phyloP scores from a whole-genome alignment of 2,888 invertebrate genomes.

The Agonopterix alstromeriana region DNA sequence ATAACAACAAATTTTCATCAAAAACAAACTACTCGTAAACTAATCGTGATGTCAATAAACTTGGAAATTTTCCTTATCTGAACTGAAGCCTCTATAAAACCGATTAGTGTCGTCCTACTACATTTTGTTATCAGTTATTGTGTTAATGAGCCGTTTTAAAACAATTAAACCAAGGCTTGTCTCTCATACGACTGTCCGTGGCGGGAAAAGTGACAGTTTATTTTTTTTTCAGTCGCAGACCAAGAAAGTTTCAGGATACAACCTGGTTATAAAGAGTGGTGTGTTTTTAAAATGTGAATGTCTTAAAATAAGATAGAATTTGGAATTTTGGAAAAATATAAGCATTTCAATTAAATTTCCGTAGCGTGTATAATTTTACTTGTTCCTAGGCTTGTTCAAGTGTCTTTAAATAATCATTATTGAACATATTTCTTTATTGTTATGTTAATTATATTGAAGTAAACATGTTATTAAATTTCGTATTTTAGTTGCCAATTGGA shows the following conservation, averaged over 20 bases:
- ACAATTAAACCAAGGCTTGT: constrained; percentile 17
- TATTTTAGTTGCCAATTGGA: neutral
- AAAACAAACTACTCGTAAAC: too few relatives aligned
- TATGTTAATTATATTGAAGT: constrained; percentile 3
- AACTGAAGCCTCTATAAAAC: constrained; percentile 13
- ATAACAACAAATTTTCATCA: too few relatives aligned
- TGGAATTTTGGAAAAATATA: too few relatives aligned
- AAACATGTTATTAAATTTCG: constrained; percentile 1
- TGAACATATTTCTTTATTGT: constrained; percentile 1
- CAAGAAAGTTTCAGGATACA: too few relatives aligned
- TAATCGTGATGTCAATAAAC: neutral
- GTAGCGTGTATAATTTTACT: too few relatives aligned
- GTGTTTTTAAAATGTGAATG: too few relatives aligned
- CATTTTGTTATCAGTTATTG: constrained; percentile 25
- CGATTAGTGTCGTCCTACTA: constrained; percentile 11
- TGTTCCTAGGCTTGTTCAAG: too few relatives aligned
- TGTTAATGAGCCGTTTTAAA: constrained; percentile 23
- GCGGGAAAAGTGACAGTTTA: constrained; percentile 12
- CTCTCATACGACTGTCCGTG: constrained; percentile 14
- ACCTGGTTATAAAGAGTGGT: too few relatives aligned
- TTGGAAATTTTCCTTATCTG: constrained; percentile 1
- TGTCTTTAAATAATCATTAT: too few relatives aligned
- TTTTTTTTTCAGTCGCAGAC: neutral
- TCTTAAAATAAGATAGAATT: too few relatives aligned
- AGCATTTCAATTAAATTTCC: too few relatives aligned